These are phyloP conservation scores for Odocoileus hemionus DNA, from an alignment of 2,113 vertebrate genomes.

Conservation along the genomic window DNA sequence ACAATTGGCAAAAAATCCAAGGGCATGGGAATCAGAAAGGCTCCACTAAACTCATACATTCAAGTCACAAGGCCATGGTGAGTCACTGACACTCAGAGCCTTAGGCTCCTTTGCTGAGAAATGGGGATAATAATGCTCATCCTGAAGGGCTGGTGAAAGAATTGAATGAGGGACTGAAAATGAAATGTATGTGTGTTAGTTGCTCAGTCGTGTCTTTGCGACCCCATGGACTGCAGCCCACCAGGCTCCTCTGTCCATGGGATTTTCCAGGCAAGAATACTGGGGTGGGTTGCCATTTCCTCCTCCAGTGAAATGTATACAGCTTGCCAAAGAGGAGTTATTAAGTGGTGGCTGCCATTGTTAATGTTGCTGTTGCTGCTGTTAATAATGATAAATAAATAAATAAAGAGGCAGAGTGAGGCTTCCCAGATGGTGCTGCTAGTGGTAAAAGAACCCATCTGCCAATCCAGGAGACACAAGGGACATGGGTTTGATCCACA, in stretches of 20 bases:
- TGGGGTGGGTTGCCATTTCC: background rate
- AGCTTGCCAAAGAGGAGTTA: background rate
- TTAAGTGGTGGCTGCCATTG: background rate
- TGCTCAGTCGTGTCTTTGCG: background rate
- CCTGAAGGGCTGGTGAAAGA: background rate
- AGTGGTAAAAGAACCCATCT: background rate
- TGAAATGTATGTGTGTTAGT: background rate
- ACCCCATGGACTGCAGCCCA: background rate
- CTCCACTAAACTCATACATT: background rate
- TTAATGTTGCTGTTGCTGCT: background rate
- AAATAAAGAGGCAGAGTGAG: background rate
- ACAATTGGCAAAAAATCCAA: background rate
- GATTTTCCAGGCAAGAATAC: background rate
- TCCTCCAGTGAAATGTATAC: background rate
- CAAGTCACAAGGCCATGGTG: background rate
- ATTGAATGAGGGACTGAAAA: background rate
- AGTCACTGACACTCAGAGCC: background rate
- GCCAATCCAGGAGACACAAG: background rate
- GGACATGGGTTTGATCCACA: background rate
- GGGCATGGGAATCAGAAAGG: background rate
- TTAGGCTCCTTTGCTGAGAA: background rate
- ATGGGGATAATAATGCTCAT: background rate
- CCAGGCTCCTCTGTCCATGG: background rate
- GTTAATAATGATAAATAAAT: background rate
- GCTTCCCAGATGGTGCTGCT: background rate